phyloP scores from a whole-genome alignment of 23 tunicate genomes.

The Clavelina lepadiformis region DNA sequence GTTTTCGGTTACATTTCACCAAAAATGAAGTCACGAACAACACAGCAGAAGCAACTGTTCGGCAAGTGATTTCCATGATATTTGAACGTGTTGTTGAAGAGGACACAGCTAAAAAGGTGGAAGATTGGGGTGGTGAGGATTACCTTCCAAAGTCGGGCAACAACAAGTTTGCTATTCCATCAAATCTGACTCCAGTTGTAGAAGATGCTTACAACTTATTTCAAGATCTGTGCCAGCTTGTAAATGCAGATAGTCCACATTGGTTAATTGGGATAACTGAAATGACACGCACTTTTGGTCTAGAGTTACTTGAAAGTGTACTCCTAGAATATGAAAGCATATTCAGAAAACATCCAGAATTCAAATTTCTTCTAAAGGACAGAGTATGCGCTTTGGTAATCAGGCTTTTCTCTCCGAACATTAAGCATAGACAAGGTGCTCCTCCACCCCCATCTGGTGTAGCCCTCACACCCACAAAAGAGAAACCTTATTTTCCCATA shows the following conservation, averaged over 20 bases:
- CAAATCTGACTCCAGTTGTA: conserved; percentile 37
- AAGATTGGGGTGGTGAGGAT: conserved; percentile 49
- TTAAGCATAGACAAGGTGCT: conserved; percentile 89
- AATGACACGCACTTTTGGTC: conserved; percentile 88
- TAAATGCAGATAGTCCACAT: conserved; percentile 75
- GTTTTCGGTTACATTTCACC: conserved; percentile 93
- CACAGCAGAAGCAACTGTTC: conserved; percentile 93
- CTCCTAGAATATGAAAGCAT: conserved; percentile 58
- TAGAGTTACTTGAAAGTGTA: conserved; percentile 85
- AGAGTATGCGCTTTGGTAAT: conserved; percentile 92
- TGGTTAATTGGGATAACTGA: conserved; percentile 92
- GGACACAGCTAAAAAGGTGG: conserved; percentile 27
- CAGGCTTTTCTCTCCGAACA: conserved; percentile 88
- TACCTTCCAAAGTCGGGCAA: conserved; percentile 55
- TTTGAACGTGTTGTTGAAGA: conserved; percentile 79
- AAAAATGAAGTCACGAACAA: conserved; percentile 87
- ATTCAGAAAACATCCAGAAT: conserved; percentile 79
- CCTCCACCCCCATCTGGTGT: conserved; percentile 79
- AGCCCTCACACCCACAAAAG: conserved; percentile 24
- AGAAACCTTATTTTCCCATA: conserved; percentile 83
- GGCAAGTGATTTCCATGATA: conserved; percentile 83
- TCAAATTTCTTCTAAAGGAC: conserved; percentile 87
- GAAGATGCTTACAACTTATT: conserved; percentile 82
- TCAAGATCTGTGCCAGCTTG: conserved; percentile 93
- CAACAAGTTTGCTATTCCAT: conserved; percentile 58